Conservation (phyloP, 2,113 vertebrate species). For the Gymnogyps californianus region DNA sequence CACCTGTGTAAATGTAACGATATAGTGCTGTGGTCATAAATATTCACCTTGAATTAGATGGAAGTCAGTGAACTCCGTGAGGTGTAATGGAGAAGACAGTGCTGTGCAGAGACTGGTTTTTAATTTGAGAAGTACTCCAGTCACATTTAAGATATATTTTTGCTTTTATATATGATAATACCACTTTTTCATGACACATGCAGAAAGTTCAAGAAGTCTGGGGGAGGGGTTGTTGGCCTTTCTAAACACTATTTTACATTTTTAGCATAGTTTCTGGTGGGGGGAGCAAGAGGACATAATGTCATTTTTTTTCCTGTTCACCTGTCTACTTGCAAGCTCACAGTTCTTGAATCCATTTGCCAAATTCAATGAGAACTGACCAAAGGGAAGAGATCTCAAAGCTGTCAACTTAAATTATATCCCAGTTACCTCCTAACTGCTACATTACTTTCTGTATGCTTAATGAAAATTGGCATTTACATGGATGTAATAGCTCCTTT, state of each 20-base stretch:
- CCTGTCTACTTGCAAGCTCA: neutral
- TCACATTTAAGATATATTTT: neutral
- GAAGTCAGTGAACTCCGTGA: neutral
- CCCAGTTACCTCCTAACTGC: neutral
- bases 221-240: neutral
- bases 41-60: neutral
- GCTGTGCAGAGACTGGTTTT: neutral
- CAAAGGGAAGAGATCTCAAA: slow-evolving; percentile 22
- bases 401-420: slow-evolving; percentile 45
- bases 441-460: neutral
- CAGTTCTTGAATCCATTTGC: neutral
- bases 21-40: neutral
- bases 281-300: neutral
- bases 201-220: neutral
- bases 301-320: neutral
- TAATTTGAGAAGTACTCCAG: neutral
- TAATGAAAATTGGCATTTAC: slow-evolving; percentile 48
- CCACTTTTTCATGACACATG: neutral
- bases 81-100: neutral
- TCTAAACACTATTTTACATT: neutral
- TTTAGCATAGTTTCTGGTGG: neutral
- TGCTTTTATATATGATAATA: neutral
- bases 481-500: slow-evolving; percentile 3
- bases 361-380: slow-evolving; percentile 6
- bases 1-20: neutral